Conservation (phyloP, 2,797 vertebrate genomes). For the Sebastes minor region DNA sequence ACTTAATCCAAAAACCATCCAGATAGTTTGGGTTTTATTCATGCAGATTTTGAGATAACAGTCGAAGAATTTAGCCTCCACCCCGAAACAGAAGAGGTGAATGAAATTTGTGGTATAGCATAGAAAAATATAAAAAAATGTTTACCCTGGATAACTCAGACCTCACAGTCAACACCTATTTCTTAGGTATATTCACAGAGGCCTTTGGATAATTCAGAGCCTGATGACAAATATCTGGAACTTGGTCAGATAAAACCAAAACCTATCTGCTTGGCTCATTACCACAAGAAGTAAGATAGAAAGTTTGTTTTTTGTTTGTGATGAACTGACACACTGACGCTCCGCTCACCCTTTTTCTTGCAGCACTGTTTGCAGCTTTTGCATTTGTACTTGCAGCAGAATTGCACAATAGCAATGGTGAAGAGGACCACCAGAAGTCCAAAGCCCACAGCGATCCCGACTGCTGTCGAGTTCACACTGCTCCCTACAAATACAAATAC, state of each 20-base stretch:
- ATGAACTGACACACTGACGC: not conserved
- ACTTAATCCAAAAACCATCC: not conserved
- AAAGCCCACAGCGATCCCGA: slow-evolving; percentile 75
- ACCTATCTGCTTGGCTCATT: not conserved
- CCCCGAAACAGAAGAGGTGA: not conserved
- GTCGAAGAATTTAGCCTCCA: not conserved
- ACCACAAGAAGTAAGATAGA: not conserved
- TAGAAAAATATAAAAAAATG: not conserved
- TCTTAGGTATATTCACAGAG: not conserved
- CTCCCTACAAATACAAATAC: slow-evolving; percentile 49
- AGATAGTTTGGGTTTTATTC: not conserved
- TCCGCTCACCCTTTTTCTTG: slow-evolving; percentile 71
- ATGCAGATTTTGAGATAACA: not conserved
- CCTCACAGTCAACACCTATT: not conserved
- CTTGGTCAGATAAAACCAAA: not conserved
- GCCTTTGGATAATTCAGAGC: not conserved
- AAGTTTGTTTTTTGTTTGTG: not conserved
- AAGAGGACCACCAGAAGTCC: slow-evolving; percentile 73
- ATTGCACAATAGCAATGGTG: slow-evolving; percentile 73
- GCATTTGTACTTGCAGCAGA: slow-evolving; percentile 75
- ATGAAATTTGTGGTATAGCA: not conserved
- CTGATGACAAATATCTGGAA: not conserved
- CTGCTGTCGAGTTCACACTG: slow-evolving; percentile 54
- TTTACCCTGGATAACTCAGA: not conserved
- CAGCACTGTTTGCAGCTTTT: slow-evolving; percentile 66